Evolutionary conservation across 2,113 vertebrate species (phyloP), one percentile per base, ranked within the genome.

Genomic region (Struthidea cinerea): DNA sequence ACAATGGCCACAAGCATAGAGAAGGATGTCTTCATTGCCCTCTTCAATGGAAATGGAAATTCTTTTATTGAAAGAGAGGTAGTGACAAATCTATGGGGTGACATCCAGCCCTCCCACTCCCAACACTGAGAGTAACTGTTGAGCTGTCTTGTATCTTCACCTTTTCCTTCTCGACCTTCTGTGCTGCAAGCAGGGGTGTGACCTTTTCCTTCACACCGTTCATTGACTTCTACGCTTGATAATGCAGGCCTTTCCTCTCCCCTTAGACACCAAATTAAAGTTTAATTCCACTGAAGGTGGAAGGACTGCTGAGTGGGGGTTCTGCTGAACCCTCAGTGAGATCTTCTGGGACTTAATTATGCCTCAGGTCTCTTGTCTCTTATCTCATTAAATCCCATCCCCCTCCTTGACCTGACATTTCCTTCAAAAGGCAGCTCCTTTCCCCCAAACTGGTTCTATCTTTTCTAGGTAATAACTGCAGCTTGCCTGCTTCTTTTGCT

Each of bases 211-310:
- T 91, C 7, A 10, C 42, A 87, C 0, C 12, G 84, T 89, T 95
- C 83, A 81, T 57, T 89, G 93, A 93, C 93, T 96, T 94, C 84
- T 55, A 11, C 4, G 11, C 86, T 92, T 95, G 69, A 46, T 84
- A 77, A 69, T 60, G 50, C 84, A 90, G 53, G 68, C 56, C 73
- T 92, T 96, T 89, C 89, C 74, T 93, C 64, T 92, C 88, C 75
- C 95, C 93, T 95, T 91, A 86, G 95, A 96, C 97, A 95, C 75
- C 76, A 70, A 95, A 97, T 95, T 92, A 97, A 97, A 94, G 70
- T 97, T 96, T 95, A 95, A 96, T 95, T 96, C 86, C 81, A n/a
- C 13, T 44, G 17, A 75, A 95, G 73, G 91, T 94, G 79, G 87
- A 94, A 89, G 69, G 67, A 89, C 60, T 52, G 59, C 93, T 94